Base-by-base conservation (phyloP, 1,140 invertebrate genomes). In the Drosophila sp. region DNA sequence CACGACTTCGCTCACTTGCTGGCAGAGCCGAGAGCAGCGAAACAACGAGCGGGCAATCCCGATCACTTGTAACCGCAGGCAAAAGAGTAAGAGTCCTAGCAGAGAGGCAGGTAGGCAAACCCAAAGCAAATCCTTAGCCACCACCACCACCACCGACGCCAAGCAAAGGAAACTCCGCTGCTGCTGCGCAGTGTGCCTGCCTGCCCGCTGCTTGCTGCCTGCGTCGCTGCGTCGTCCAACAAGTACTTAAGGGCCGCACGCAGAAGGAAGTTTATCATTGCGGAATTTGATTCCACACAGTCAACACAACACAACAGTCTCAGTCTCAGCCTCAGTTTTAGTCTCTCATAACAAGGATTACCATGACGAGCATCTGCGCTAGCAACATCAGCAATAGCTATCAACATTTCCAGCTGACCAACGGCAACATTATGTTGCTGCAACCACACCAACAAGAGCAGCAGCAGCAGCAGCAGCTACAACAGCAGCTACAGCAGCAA, bases 251-350 rank as follows among this genome's bases (percentile, higher is more conserved):
- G 76, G 79, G 65, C 55, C 47, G 56, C 50, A 67, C 54, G 72
- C 70, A 91, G 90, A 79, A 91, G 87, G 82, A 87, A 79, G 76
- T 81, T 79, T 87, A 91, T 92, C 91, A 92, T 91, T 92, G 66
- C 82, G 90, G 79, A 86, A 91, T 90, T 79, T 89, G 90, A 91
- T 91, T 90, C 83, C 91, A 80, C 61, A 80, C 86, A 89, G 91
- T 86, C 67, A 90, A 79, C 77, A 78, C 25, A 47, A 11, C 67
- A 32, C 30, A 27, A 61, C 2, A 6, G 17, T 10, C 25, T 55
- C 55, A 55, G 44, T 27, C 44, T 50, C 44, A 50, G 44, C 8
- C 5, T 50, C 44, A 50, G 44, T 50, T 25, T 50, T 50, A 50
- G 44, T 50, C 44, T 47, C 44, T 47, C 44, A 47, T 47, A 61